A percentile compares a stretch with the other conserved stretches of the same genome.
Conservation (phyloP, 2,888 invertebrate species). For the Tiphia femorata region DNA sequence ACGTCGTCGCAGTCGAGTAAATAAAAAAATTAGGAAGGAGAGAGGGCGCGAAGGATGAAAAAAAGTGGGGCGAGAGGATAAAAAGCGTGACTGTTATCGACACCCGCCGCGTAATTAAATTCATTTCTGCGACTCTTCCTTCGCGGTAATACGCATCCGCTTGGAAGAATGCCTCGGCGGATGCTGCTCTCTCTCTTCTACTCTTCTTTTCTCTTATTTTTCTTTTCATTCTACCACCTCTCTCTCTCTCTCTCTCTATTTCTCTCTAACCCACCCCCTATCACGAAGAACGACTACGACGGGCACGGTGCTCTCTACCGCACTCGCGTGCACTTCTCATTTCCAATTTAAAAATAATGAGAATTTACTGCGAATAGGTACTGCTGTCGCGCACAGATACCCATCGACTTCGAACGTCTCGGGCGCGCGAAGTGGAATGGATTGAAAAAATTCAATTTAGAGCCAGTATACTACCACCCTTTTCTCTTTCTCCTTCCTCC, state of each 20-base stretch:
- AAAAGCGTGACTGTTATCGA: conserved; percentile 35
- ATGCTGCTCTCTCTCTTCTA: conserved; percentile 14
- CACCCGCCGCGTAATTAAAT: conserved; percentile 41
- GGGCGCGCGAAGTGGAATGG: conserved; percentile 46
- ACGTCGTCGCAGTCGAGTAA: no score
- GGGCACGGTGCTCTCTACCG: conserved; percentile 38
- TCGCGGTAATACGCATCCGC: conserved; percentile 33
- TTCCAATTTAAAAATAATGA: conserved; percentile 60
- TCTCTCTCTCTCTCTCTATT: no score
- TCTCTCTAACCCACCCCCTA: no score
- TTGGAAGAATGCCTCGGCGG: conserved; percentile 39
- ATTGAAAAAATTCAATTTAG: conserved; percentile 58
- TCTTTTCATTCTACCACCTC: background rate
- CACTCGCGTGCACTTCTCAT: conserved; percentile 49
- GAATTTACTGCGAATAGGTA: conserved; percentile 48
- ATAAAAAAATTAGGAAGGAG: no score
- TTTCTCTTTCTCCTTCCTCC: background rate
- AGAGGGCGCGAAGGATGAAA: no score
- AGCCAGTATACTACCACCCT: conserved; percentile 31
- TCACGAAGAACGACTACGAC: no score
- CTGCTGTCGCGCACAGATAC: conserved; percentile 53
- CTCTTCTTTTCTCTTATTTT: background rate
- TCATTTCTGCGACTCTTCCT: conserved; percentile 40
- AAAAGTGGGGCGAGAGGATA: no score
- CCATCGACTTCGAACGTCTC: conserved; percentile 47